Evolutionary conservation across 2,113 vertebrate genomes (phyloP), one percentile per base, ranked within the genome.

Genomic region (Aythya baeri): DNA sequence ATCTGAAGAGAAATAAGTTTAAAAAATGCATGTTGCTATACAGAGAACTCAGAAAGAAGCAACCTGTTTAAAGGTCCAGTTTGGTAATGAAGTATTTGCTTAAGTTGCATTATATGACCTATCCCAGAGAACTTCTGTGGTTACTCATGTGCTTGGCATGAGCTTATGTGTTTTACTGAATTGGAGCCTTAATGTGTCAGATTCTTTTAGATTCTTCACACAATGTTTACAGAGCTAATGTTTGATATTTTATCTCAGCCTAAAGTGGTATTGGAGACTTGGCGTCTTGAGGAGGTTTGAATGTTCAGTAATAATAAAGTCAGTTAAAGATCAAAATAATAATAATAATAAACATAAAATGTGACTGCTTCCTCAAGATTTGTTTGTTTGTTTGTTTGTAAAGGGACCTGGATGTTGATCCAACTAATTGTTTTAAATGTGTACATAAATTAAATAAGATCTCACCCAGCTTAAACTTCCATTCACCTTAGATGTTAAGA

Each of bases 301-400:
- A 89, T 88, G 63, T 88, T 90, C n/a, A 38, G 34, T 67, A 73
- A 78, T 92, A 91, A 92, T 22, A 1, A 85, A 93, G 83, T 68
- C 43, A 54, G 81, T 87, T 82, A 82, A 97, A 93, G 11, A 87
- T 92, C 87, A 92, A 92, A 96, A 96, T 96, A 94, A 44, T 29
- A 87, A 54, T 38, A 95, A 93, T 52, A 52, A 52, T 52, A 34
- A 62, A 4, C 31, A 52, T 89, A 78, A 93, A 86, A 68, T 72
- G 3, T 59, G 57, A 80, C 49, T 88, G 49, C 79, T 93, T 86
- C 71, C 94, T 94, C 76, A 73, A 62, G 73, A 32, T 32, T 91
- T 89, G 72, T 84, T 71, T 83, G 23, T 27, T 63, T 27, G 36
- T 63, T 63, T 38, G 13, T 96, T 91, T 92, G 11, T 82, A 34